Percentiles rank a stretch among this genome's conserved stretches.
Conservation (phyloP, 2,113 vertebrate species). For the Dunckerocampus dactyliophorus region DNA sequence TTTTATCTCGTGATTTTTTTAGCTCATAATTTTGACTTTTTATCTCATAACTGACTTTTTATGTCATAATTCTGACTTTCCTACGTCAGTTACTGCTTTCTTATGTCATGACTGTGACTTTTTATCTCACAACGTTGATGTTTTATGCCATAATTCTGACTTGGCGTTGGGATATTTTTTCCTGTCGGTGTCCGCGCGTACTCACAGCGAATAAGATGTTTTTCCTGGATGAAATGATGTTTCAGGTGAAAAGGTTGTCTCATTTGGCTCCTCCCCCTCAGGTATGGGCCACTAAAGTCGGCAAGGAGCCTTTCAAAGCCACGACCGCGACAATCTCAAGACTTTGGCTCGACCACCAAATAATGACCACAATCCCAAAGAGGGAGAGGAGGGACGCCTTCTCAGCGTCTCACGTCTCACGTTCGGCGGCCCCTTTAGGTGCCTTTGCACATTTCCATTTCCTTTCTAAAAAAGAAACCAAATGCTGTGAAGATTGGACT, state of each 20-base stretch:
- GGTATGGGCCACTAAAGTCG: constrained; percentile 77
- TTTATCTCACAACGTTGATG: too few species aligned
- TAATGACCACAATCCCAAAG: constrained; percentile 33
- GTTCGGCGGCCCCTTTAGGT: constrained; percentile 76
- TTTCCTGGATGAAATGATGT: too few species aligned
- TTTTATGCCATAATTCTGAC: not conserved
- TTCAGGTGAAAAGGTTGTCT: too few species aligned
- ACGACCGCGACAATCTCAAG: constrained; percentile 80
- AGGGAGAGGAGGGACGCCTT: constrained; percentile 58
- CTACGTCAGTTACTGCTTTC: too few species aligned
- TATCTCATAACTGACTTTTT: not conserved
- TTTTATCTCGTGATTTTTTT: not conserved
- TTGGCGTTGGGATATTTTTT: not conserved
- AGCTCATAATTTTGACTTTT: not conserved
- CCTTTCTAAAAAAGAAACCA: constrained; percentile 62
- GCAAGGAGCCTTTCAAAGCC: constrained; percentile 58
- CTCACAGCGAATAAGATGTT: too few species aligned
- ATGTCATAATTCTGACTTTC: too few species aligned
- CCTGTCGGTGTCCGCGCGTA: too few species aligned
- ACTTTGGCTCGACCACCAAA: constrained; percentile 79
- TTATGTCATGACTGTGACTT: too few species aligned
- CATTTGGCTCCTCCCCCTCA: constrained; percentile 26
- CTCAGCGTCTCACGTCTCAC: constrained; percentile 74
- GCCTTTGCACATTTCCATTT: constrained; percentile 81
- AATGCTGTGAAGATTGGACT: constrained; percentile 86